A percentile compares a stretch with the other conserved stretches of the same genome.
Conservation (phyloP, 92 coral and sea anemone species). For the Zoanthus gigantus region DNA sequence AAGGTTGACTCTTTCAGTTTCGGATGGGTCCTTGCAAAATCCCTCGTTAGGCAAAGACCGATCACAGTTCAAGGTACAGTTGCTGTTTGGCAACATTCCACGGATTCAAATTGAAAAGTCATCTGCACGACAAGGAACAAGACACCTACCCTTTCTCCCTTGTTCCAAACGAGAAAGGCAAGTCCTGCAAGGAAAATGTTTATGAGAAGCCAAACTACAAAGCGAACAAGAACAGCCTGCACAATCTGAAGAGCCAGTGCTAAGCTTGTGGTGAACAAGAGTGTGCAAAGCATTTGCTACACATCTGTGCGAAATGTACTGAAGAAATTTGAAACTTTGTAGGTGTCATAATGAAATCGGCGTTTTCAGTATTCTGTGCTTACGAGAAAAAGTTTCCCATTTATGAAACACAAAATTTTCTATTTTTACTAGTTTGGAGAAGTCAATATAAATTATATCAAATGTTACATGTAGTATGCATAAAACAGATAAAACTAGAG, state of each 20-base stretch:
- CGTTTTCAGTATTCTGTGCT: neutral
- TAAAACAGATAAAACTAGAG: too few relatives aligned
- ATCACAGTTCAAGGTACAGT: slow-evolving; percentile 7
- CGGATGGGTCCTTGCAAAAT: slow-evolving; percentile 17
- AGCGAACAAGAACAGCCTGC: neutral
- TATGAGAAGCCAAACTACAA: neutral
- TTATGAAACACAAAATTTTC: neutral
- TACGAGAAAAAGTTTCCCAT: neutral
- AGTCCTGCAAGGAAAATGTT: neutral
- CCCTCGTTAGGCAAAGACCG: slow-evolving; percentile 3
- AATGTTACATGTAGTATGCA: too few relatives aligned
- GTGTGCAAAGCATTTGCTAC: neutral
- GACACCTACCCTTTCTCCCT: neutral
- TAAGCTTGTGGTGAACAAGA: neutral
- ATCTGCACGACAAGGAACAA: neutral
- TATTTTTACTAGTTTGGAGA: too few relatives aligned
- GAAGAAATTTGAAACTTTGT: neutral
- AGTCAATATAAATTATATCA: too few relatives aligned
- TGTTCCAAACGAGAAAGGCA: neutral
- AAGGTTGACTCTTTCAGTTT: slow-evolving; percentile 22
- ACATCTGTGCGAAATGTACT: neutral
- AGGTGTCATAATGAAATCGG: neutral
- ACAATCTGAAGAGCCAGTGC: neutral
- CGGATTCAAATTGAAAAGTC: neutral
- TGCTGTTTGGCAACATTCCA: neutral